phyloP scores from a whole-genome alignment of 2,113 vertebrate genomes.

The Thunnus maccoyii region DNA sequence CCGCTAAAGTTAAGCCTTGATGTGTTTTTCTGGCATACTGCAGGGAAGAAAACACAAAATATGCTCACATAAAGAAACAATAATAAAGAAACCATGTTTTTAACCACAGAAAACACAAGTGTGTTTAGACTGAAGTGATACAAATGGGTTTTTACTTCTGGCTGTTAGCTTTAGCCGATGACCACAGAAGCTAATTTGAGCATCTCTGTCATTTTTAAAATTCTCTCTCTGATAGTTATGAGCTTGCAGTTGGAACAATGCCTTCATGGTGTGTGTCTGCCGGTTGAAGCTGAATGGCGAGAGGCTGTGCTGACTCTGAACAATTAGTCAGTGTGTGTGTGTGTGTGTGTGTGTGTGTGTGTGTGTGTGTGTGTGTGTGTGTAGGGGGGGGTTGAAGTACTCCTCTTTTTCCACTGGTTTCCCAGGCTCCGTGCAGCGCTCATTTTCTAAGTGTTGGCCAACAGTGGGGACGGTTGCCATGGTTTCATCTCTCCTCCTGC shows the following conservation, averaged over 20 bases:
- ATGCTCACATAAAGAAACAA: no score
- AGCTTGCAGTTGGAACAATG: slow-evolving; percentile 54
- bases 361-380: slow-evolving; percentile 58
- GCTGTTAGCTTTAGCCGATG: background rate
- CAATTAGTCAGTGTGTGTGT: slow-evolving; percentile 71
- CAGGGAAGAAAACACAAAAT: no score
- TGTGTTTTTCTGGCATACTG: no score
- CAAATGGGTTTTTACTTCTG: background rate
- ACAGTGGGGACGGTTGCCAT: slow-evolving; percentile 79
- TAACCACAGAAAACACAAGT: background rate
- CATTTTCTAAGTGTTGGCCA: slow-evolving; percentile 73
- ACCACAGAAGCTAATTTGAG: background rate
- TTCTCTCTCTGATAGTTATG: background rate
- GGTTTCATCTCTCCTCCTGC: slow-evolving; percentile 75
- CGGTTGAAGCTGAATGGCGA: slow-evolving; percentile 41
- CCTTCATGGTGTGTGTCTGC: slow-evolving; percentile 41
- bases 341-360: slow-evolving; percentile 47
- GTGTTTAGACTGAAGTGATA: background rate
- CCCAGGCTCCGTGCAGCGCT: slow-evolving; percentile 68
- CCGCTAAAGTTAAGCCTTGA: no score
- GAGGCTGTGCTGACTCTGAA: slow-evolving; percentile 71
- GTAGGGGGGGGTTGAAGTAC: slow-evolving; percentile 36
- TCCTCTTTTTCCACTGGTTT: slow-evolving; percentile 35
- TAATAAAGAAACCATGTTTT: background rate
- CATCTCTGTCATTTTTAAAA: slow-evolving; percentile 6